phyloP scores from a whole-genome alignment of 2,888 invertebrate genomes.

The Biston betularia region DNA sequence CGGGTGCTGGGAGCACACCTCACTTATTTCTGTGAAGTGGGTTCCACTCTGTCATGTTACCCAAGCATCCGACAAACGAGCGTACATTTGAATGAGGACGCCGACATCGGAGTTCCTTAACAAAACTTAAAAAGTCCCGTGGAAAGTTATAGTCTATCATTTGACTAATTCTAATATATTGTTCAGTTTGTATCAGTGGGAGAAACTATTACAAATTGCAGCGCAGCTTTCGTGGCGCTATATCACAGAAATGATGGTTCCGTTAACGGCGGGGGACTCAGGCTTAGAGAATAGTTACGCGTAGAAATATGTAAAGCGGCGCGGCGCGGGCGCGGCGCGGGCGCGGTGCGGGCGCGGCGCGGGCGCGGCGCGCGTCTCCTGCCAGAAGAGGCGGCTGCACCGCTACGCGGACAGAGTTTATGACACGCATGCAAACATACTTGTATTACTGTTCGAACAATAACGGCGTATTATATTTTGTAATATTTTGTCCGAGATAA shows the following conservation, averaged over 20 bases:
- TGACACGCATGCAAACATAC: no score
- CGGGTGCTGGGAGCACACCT: no score
- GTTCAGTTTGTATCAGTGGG: no score
- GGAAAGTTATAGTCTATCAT: not conserved
- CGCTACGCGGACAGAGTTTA: not conserved
- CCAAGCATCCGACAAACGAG: not conserved
- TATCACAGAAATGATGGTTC: not conserved
- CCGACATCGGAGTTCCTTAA: not conserved
- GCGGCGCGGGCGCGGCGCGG: no score
- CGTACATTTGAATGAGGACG: not conserved
- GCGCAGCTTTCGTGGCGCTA: not conserved
- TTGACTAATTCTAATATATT: not conserved
- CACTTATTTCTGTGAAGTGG: not conserved
- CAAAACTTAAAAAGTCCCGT: not conserved
- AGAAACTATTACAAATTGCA: no score
- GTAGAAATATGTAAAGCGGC: not conserved
- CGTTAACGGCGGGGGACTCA: not conserved
- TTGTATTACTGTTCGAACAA: slow-evolving; percentile 2
- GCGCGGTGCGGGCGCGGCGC: no score
- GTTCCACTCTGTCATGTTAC: not conserved
- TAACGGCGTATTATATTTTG: slow-evolving; percentile 5
- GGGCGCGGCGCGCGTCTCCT: not conserved
- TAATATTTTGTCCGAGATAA: slow-evolving; percentile 9
- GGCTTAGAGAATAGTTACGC: not conserved
- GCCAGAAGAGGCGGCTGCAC: not conserved